phyloP scores from a whole-genome alignment of 2,888 invertebrate species.

The Cheilosia variabilis region DNA sequence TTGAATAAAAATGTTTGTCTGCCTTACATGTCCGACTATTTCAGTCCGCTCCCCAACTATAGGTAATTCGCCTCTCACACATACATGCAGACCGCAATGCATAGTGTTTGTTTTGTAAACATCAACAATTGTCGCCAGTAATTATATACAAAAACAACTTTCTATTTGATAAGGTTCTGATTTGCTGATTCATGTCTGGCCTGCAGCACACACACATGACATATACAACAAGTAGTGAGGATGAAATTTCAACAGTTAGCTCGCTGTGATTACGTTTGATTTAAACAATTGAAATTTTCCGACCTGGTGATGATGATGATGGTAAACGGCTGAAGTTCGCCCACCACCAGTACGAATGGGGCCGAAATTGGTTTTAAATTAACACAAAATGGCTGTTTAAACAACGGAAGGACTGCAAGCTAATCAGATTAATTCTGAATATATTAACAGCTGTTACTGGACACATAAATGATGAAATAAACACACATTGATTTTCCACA shows the following conservation, averaged over 20 bases:
- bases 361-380: conserved; percentile 71
- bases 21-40: not conserved
- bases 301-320: conserved; percentile 34
- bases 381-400: conserved; percentile 67
- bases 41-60: not conserved
- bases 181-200: conserved; percentile 11
- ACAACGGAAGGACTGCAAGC: conserved; percentile 57
- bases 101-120: conserved; percentile 51
- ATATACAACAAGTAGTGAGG: not conserved
- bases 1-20: conserved; percentile 9
- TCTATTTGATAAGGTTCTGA: conserved; percentile 47
- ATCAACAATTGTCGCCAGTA: conserved; percentile 52
- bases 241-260: conserved; percentile 58
- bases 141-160: conserved; percentile 64
- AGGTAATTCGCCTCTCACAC: conserved; percentile 8
- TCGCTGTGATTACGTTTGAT: conserved; percentile 64
- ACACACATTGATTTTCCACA: conserved; percentile 54
- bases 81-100: conserved; percentile 5
- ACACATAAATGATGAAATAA: conserved; percentile 58
- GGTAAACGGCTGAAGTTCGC: conserved; percentile 29
- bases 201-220: not conserved
- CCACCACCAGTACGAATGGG: conserved; percentile 20
- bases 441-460: conserved; percentile 65
- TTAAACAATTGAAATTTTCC: conserved; percentile 56
- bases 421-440: conserved; percentile 74